Evolutionary conservation across 2,888 invertebrate species (phyloP), one percentile per base, ranked within the genome.

Genomic region (Xestia rhomboidea): DNA sequence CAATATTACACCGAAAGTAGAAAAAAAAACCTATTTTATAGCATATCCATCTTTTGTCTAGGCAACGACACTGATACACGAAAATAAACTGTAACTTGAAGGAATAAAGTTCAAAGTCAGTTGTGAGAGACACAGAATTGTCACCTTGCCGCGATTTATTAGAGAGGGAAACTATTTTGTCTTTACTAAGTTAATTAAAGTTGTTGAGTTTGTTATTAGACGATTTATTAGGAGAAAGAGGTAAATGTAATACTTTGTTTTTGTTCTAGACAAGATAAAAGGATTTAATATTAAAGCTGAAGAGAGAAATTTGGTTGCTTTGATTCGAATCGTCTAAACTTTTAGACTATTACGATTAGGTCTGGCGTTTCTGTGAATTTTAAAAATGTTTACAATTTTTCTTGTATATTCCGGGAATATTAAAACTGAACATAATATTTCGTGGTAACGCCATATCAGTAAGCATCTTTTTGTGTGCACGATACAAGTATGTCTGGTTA

Each of bases 161-260:
- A 68, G 27, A 62, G 41, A 24, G 46, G 51, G 38, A 69, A 82
- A 76, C 79, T 76, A 73, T 84, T 76, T 80, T 76, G 67, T 86
- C 70, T 76, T 66, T 73, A 54, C 51, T 62, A 60, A 80, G 82
- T 81, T 84, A 81, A 87, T 87, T 88, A 79, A 84, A 88, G 62
- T 79, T 82, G 68, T 73, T 75, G 34, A 78, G 71, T 78, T 83
- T 74, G 41, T 70, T 74, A 70, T 75, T 68, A 30, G 63, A 60
- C 38, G 41, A 83, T 84, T 75, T 86, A 75, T 83, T 71, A 18
- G 13, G 27, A 38, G 34, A 44, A 34, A 57, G 30, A 34, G 57
- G 38, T 57, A 49, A 24, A 34, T 66, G 24, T 18, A 27, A 34
- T 49, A 27, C 41, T 75, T 44, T 8, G 30, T 49, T 49, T 81